A percentile compares a stretch with the other conserved stretches of the same genome.
These are phyloP conservation scores for Melanotus villosus DNA, from an alignment of 2,888 invertebrate species.

Conservation along the genomic window DNA sequence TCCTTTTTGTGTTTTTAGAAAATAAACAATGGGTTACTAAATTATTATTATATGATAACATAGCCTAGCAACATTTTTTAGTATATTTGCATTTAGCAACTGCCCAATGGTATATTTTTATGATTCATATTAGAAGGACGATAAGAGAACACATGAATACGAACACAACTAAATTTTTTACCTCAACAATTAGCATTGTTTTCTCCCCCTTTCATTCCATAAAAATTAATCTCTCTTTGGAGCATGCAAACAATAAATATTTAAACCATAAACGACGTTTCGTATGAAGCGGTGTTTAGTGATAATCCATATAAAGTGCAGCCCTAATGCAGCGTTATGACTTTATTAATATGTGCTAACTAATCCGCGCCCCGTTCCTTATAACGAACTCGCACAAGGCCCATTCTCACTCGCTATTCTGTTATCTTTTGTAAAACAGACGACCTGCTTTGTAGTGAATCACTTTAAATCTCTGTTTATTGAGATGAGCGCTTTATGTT, in stretches of 20 bases:
- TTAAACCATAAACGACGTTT: slow-evolving; percentile 40
- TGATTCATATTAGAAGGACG: too few species aligned
- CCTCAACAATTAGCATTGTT: neutral
- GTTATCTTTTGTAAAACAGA: slow-evolving; percentile 70
- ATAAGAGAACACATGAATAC: too few species aligned
- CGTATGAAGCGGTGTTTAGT: slow-evolving; percentile 55
- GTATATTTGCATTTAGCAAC: too few species aligned
- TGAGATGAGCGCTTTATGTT: slow-evolving; percentile 62
- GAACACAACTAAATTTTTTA: too few species aligned
- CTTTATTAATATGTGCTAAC: slow-evolving; percentile 67
- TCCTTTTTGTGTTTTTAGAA: too few species aligned
- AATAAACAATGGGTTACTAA: too few species aligned
- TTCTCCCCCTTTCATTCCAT: neutral
- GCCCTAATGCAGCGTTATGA: slow-evolving; percentile 64
- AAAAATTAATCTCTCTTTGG: neutral
- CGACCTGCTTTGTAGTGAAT: slow-evolving; percentile 69
- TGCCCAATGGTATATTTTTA: too few species aligned
- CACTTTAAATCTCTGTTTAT: slow-evolving; percentile 66
- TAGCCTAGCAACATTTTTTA: too few species aligned
- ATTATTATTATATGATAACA: too few species aligned
- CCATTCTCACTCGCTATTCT: slow-evolving; percentile 63
- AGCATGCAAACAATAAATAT: slow-evolving; percentile 23
- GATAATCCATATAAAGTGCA: slow-evolving; percentile 57
- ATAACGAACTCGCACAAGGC: slow-evolving; percentile 63
- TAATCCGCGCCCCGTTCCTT: slow-evolving; percentile 62